Evolutionary conservation across 2,113 vertebrate species (phyloP), one percentile per base, ranked within the genome.

Genomic region (Istiophorus platypterus): DNA sequence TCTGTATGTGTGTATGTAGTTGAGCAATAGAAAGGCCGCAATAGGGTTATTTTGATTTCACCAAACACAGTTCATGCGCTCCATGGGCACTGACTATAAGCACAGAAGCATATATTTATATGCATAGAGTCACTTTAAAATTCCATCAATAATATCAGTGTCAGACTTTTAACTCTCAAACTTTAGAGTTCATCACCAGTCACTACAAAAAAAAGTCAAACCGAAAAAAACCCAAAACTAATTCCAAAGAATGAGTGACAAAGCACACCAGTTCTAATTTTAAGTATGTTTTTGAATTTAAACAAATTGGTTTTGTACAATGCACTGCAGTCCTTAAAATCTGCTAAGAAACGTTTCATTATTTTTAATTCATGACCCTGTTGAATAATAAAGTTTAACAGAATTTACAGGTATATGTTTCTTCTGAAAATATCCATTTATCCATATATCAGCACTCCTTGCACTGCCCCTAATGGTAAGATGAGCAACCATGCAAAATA

Each of bases 21-120:
- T 84, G 81, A 80, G 85, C 27, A 72, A 69, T 42, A 67, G 81
- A 71, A 78, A 82, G 62, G 77, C 54, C 39, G 72, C 66, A 85
- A 58, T 41, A 47, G 74, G 54, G 77, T 86, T 84, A 74, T 79
- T 82, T 66, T 76, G 59, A 79, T 75, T 69, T 87, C 69, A 78
- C 66, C 66, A 81, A 71, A 61, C 61, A 57, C 26, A 70, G 72
- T 80, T 67, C 81, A 81, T 34, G 74, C 58, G 47, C 75, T 81
- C 58, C n/a, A 34, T 56, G 66, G 62, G 62, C 58, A 34, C 37
- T 75, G 34, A 72, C 31, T 31, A 3, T 4, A 12, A 41, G 69
- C 65, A 51, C 29, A 64, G 37, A 72, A 62, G 54, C 47, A 71
- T 51, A 17, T 12, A 78, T 61, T 64, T 27, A 5, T 18, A 47